A percentile compares a stretch with the other conserved stretches of the same genome.
Evolutionary conservation across 2,888 invertebrate species (phyloP).

Genomic region (Eumacrocentrus americanus): DNA sequence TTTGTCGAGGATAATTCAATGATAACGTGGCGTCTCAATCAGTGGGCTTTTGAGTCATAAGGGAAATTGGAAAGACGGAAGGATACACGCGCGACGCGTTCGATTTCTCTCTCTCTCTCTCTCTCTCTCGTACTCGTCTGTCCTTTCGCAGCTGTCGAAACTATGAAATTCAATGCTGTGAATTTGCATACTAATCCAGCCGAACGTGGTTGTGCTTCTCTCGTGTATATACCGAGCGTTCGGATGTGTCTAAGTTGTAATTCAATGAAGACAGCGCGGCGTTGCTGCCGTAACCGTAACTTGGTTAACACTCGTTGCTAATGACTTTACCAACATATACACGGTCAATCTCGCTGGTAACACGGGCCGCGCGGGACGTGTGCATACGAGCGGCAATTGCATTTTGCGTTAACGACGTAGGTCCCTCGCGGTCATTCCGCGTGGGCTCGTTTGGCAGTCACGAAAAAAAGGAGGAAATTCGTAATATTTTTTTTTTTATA

Average conservation of each 20-base stretch:
- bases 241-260: slow-evolving; percentile 54
- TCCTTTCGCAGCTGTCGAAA: slow-evolving; percentile 54
- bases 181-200: slow-evolving; percentile 55
- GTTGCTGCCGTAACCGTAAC: slow-evolving; percentile 50
- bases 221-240: slow-evolving; percentile 41
- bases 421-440: neutral
- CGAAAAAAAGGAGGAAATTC: neutral
- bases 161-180: slow-evolving; percentile 57
- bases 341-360: slow-evolving; percentile 39
- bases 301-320: slow-evolving; percentile 50
- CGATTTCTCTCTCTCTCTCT: neutral
- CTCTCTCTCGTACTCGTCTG: neutral
- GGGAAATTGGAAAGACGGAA: slow-evolving; percentile 9
- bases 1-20: slow-evolving; percentile 3
- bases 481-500: neutral
- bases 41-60: slow-evolving; percentile 13
- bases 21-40: slow-evolving; percentile 18
- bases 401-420: slow-evolving; percentile 15
- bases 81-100: slow-evolving; percentile 10
- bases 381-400: slow-evolving; percentile 29
- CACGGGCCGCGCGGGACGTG: slow-evolving; percentile 21
- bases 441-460: neutral
- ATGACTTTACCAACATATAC: slow-evolving; percentile 49
- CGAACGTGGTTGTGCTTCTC: slow-evolving; percentile 40
- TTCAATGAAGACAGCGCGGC: slow-evolving; percentile 51